phyloP scores from a whole-genome alignment of 2,113 vertebrate species.

The Lagopus leucura region DNA sequence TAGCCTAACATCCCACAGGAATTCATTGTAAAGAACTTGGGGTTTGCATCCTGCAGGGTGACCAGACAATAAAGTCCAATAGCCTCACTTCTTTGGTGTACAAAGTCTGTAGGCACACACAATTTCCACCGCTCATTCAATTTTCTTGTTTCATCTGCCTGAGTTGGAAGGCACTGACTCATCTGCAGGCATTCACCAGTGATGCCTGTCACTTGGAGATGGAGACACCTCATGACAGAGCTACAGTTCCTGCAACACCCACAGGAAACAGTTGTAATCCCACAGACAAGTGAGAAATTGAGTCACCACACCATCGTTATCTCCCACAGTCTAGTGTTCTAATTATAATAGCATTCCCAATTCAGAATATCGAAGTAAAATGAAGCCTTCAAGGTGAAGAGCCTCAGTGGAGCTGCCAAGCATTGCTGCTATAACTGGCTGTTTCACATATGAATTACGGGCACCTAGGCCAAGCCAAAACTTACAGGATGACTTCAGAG shows the following conservation, averaged over 20 bases:
- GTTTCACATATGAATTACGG: neutral
- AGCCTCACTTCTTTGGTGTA: neutral
- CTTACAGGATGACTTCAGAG: neutral
- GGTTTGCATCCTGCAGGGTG: neutral
- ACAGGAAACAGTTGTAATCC: slow-evolving; percentile 56
- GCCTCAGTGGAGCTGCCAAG: fast-evolving
- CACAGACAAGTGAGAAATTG: slow-evolving; percentile 62
- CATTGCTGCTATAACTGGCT: neutral
- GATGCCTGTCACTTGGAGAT: slow-evolving; percentile 14
- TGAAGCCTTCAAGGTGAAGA: neutral
- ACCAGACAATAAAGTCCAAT: neutral
- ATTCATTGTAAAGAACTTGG: neutral
- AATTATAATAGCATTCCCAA: slow-evolving; percentile 33
- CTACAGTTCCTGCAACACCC: slow-evolving; percentile 20
- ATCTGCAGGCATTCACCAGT: neutral
- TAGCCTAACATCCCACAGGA: neutral
- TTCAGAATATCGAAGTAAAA: neutral
- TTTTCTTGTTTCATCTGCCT: neutral
- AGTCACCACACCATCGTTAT: slow-evolving; percentile 48
- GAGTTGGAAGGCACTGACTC: neutral
- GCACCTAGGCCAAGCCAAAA: neutral
- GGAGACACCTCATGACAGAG: slow-evolving; percentile 43
- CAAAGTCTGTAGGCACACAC: neutral
- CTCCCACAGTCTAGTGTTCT: slow-evolving; percentile 11
- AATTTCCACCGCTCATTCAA: neutral